Percentiles rank a stretch among this genome's conserved stretches.
These are phyloP conservation scores for Halesus radiatus DNA, from an alignment of 1,140 invertebrate species.

Conservation along the genomic window DNA sequence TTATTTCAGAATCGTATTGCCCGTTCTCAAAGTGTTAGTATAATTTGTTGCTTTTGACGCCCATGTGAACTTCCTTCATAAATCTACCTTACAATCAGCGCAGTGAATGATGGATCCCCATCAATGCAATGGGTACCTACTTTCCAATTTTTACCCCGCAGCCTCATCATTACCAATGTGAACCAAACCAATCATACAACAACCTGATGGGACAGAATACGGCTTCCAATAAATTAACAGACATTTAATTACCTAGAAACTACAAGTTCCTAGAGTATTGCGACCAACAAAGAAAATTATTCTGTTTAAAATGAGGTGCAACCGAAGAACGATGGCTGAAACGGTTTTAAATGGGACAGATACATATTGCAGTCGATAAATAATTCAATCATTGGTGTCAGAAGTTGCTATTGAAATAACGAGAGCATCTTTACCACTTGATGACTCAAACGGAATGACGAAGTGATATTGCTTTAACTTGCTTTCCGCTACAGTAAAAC, in stretches of 20 bases:
- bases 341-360: slow-evolving; percentile 9
- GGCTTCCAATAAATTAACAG: slow-evolving; percentile 18
- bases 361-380: slow-evolving; percentile 17
- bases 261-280: slow-evolving; percentile 2
- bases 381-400: slow-evolving; percentile 19
- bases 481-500: background rate
- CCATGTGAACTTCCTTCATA: background rate
- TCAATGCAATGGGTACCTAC: background rate
- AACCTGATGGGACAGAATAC: slow-evolving; percentile 15
- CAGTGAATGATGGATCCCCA: background rate
- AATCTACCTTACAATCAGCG: background rate
- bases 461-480: background rate
- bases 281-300: background rate
- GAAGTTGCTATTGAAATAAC: slow-evolving; percentile 7
- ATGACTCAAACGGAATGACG: background rate
- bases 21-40: background rate
- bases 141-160: background rate
- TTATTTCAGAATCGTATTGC: background rate
- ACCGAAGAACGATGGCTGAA: background rate
- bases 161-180: background rate
- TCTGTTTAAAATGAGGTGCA: background rate
- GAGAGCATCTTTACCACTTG: background rate
- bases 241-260: slow-evolving; percentile 18
- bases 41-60: slow-evolving; percentile 10
- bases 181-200: slow-evolving; percentile 12